A percentile compares a stretch with the other conserved stretches of the same genome.
phyloP scores from a whole-genome alignment of 2,888 invertebrate species.

The Lepidochitona cinerea region DNA sequence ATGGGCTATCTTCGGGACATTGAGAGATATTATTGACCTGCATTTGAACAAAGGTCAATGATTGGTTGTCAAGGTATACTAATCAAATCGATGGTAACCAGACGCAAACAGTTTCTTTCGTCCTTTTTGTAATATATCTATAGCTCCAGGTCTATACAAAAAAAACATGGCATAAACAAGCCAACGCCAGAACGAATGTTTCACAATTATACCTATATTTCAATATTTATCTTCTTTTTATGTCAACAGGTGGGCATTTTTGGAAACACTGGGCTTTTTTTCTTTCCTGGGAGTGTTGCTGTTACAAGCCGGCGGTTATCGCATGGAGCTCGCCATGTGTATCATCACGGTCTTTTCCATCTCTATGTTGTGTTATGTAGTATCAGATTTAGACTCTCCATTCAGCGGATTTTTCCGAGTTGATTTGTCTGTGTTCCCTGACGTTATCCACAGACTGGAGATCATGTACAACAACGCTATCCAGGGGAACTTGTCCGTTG shows the following conservation, averaged over 20 bases:
- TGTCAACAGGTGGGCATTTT: slow-evolving; percentile 52
- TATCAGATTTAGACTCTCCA: slow-evolving; percentile 53
- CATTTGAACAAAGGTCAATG: no score
- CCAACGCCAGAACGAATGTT: no score
- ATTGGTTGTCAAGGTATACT: no score
- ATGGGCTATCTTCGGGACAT: no score
- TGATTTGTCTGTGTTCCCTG: slow-evolving; percentile 46
- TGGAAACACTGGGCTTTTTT: slow-evolving; percentile 59
- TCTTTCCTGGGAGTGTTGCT: slow-evolving; percentile 57
- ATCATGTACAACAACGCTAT: slow-evolving; percentile 37
- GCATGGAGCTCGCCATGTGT: slow-evolving; percentile 58
- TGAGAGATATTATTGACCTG: no score
- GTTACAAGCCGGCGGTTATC: slow-evolving; percentile 47
- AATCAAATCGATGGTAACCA: no score
- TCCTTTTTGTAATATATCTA: no score
- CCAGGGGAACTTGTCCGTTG: slow-evolving; percentile 19
- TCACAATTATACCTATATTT: no score
- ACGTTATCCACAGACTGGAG: slow-evolving; percentile 42
- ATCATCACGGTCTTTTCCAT: slow-evolving; percentile 62
- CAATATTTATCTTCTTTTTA: no score
- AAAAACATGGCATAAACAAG: no score
- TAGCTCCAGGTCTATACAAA: no score
- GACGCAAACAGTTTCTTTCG: no score
- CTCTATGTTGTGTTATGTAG: slow-evolving; percentile 55
- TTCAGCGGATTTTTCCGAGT: slow-evolving; percentile 60